These are phyloP conservation scores for Nebria salina DNA, from an alignment of 2,888 invertebrate genomes.

Conservation along the genomic window DNA sequence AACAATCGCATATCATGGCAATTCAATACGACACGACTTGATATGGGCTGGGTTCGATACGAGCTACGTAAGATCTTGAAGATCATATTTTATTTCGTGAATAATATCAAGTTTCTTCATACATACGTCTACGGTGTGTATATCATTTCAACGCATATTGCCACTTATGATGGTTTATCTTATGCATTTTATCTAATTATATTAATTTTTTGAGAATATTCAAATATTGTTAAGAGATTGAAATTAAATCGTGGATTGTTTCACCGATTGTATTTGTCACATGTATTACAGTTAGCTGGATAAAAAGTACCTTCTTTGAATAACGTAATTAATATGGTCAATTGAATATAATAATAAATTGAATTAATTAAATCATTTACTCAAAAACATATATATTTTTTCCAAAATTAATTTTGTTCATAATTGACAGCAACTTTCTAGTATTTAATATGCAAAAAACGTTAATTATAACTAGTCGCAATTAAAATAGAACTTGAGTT, in stretches of 20 bases:
- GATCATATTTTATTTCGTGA: constrained; percentile 1
- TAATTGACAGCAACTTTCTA: background rate
- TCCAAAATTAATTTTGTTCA: background rate
- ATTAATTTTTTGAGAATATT: no score
- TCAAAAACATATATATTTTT: background rate
- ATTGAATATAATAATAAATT: background rate
- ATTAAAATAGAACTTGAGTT: background rate
- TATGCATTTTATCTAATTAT: no score
- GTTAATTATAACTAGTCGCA: background rate
- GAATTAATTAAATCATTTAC: background rate
- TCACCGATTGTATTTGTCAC: no score
- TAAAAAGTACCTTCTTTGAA: no score
- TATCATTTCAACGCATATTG: background rate
- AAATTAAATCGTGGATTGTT: no score
- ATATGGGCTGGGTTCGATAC: background rate
- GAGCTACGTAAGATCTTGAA: background rate
- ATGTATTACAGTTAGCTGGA: no score
- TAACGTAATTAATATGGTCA: background rate
- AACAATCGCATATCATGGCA: constrained; percentile 13
- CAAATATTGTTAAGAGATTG: no score
- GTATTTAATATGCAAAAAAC: background rate
- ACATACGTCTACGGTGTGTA: background rate
- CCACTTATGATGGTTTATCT: background rate
- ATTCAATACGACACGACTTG: background rate
- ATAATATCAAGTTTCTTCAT: background rate